Evolutionary conservation across 1,140 invertebrate genomes (phyloP), one percentile per base, ranked within the genome.

Genomic region (Heliconius hewitsoni): DNA sequence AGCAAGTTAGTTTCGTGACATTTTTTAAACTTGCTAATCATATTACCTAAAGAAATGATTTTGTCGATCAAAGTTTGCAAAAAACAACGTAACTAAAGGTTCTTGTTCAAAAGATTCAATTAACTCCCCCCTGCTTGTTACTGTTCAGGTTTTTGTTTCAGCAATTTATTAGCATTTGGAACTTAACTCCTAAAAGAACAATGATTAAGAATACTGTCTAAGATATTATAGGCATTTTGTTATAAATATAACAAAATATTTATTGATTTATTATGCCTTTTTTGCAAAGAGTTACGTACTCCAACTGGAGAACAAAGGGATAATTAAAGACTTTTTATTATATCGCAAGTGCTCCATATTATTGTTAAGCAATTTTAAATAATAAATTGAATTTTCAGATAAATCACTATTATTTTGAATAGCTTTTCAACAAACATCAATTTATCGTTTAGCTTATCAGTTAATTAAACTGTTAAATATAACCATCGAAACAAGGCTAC

Each of bases 1-100:
- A 66, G 60, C 60, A 30, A 66, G 23, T 66, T 66, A 66, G 60
- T 66, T 66, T 66, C 60, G 23, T 27, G 60, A 66, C 27, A 66
- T 66, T 66, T 60, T 30, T 18, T 30, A 11, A 13, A 30, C 11
- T 66, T 66, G 60, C 8, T 23, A 1, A 19, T 18, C 52, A 55
- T 5, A 55, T 18, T 55, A 18, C 16, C 5, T 55, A 18, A 18
- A 16, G 5, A 6, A 37, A 37, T 37, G 34, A 37, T 37, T 37
- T 37, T 8, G 6, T 4, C 34, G n/a, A 57, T 9, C n/a, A 57
- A 23, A 1, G 55, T 57, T 57, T 3, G 4, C 23, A 30, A 66
- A 66, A 27, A 66, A 30, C 60, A 13, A 66, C 60, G 60, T 30
- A 0, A 60, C 57, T n/a, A 60, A 11, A 66, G 23, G 23, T 30